Base-by-base conservation (phyloP, 2,797 vertebrate species). In the Ctenochaetus hawaiiensis region DNA sequence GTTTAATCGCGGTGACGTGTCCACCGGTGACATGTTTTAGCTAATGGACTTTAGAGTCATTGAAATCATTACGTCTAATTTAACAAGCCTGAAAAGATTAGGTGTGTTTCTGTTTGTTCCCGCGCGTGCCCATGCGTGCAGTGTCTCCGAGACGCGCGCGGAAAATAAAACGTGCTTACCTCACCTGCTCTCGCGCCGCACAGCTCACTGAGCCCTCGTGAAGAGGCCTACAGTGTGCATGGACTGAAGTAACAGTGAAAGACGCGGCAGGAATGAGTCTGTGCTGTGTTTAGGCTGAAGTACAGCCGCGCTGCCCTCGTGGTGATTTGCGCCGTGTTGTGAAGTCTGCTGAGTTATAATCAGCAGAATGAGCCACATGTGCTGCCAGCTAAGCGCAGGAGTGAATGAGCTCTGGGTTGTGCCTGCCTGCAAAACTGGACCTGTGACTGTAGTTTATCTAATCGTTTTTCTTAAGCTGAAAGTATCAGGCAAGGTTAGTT, bases 241-340 rank as follows among this genome's bases (percentile, higher is more conserved):
- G 20, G 12, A 5, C 6, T n/a, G 5, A 30, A 13, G 18, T 11
- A 53, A 44, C 23, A 13, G 17, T n/a, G 26, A 22, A n/a, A 9
- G 16, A 10, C 49, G 39, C 26, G 66, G 51, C 18, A 44, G 52
- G 53, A 47, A 22, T 5, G 49, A 45, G 49, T 34, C 0, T 34
- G 30, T 34, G 30, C 30, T 34, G 30, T 34, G 30, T 47, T 22
- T 51, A 37, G 67, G n/a, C 47, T 54, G 60, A 34, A 34, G 30
- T 3, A 34, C 63, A 72, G 34, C 62, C 56, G 14, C 61, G 48
- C 10, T 61, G 71, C 7, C n/a, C 63, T 75, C 34, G 6, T 16
- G 26, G 17, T 87, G 87, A 86, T 83, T 76, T 81, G 80, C 80
- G 74, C 48, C 17, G 67, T 81, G 85, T 78, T 85, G 80, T 79